Conservation (phyloP, 2,888 invertebrate genomes). For the Phortica okadai region DNA sequence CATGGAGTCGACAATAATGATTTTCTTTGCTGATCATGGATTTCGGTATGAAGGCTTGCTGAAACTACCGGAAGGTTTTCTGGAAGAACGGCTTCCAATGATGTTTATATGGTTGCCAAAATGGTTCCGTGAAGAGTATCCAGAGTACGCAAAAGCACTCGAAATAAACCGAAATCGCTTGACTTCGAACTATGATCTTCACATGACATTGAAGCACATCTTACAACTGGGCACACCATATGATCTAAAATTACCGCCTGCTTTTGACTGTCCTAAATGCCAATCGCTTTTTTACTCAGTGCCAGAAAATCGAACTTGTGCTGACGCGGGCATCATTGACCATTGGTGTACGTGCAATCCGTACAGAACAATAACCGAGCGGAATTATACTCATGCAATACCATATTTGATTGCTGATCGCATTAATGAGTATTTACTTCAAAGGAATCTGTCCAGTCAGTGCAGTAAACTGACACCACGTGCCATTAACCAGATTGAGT, state of each 20-base stretch:
- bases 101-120: constrained; percentile 83
- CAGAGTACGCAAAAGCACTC: constrained; percentile 78
- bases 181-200: constrained; percentile 85
- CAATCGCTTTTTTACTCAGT: constrained; percentile 80
- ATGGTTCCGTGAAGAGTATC: constrained; percentile 78
- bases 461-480: constrained; percentile 35
- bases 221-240: constrained; percentile 76
- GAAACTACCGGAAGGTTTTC: constrained; percentile 81
- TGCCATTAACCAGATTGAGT: constrained; percentile 3
- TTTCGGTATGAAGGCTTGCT: constrained; percentile 83
- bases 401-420: constrained; percentile 29
- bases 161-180: constrained; percentile 80
- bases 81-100: constrained; percentile 86
- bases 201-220: constrained; percentile 82
- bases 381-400: constrained; percentile 5
- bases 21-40: constrained; percentile 87
- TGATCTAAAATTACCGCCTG: constrained; percentile 58
- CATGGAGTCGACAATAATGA: constrained; percentile 79
- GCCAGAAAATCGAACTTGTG: constrained; percentile 60
- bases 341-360: constrained; percentile 74
- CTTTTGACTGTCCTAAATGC: constrained; percentile 81
- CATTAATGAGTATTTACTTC: constrained; percentile 40
- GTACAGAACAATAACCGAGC: constrained; percentile 63
- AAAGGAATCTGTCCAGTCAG: background rate
- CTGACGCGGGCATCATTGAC: constrained; percentile 51